phyloP scores from a whole-genome alignment of 1,140 invertebrate species.

The Aphelenchoides fujianensis region DNA sequence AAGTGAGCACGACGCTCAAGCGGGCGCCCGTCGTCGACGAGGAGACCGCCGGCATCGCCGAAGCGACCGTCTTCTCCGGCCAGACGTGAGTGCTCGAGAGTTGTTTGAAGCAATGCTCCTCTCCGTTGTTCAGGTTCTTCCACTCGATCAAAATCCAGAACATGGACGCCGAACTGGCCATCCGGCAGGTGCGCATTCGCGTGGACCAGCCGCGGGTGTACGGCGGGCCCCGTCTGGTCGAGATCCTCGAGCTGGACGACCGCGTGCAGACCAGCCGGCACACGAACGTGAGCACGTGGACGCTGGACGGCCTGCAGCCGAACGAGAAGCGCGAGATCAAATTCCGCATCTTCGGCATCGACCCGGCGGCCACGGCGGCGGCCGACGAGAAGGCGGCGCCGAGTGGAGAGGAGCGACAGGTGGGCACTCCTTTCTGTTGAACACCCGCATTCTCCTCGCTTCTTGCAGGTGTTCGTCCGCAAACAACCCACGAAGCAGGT shows the following conservation, averaged over 20 bases:
- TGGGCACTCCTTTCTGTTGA: not conserved
- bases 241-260: conserved; percentile 26
- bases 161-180: conserved; percentile 38
- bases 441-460: not conserved
- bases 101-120: not conserved
- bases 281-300: not conserved
- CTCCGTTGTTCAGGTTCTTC: conserved; percentile 38
- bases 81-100: conserved; percentile 46
- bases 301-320: conserved; percentile 28
- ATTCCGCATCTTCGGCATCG: conserved; percentile 59
- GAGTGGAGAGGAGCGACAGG: conserved; percentile 25
- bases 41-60: conserved; percentile 46
- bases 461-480: conserved; percentile 16
- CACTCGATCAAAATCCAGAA: conserved; percentile 53
- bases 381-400: conserved; percentile 31
- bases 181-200: conserved; percentile 45
- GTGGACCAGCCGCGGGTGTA: conserved; percentile 53
- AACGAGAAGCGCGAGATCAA: conserved; percentile 40
- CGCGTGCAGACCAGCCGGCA: not conserved
- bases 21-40: conserved; percentile 39
- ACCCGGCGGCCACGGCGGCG: conserved; percentile 36
- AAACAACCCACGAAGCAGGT: conserved; percentile 10
- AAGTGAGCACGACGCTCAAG: conserved; percentile 49
- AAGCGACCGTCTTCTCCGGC: conserved; percentile 56
- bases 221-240: conserved; percentile 37